These are phyloP conservation scores for Scaptomyza montana DNA, from an alignment of 1,140 invertebrate genomes.

Conservation along the genomic window DNA sequence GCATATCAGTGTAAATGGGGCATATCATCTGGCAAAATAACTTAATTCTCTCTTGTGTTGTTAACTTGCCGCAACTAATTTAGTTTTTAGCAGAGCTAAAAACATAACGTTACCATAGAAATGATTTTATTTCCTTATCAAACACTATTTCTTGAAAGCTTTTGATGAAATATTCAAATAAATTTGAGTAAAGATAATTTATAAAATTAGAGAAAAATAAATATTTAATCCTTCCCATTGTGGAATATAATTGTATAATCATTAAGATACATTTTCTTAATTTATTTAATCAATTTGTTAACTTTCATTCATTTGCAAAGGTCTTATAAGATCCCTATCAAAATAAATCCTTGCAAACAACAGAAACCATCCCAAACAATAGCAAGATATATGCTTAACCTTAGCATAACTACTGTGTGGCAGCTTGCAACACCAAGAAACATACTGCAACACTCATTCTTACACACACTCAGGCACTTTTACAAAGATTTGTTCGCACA, in stretches of 20 bases:
- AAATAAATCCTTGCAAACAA: constrained; percentile 12
- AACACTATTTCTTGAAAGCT: too few species aligned
- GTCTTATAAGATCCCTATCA: constrained; percentile 4
- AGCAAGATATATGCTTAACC: constrained; percentile 22
- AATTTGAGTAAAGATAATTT: background rate
- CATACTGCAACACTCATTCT: background rate
- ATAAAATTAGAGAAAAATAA: too few species aligned
- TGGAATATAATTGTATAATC: background rate
- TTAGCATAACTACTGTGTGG: constrained; percentile 33
- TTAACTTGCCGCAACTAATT: constrained; percentile 22
- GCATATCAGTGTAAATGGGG: background rate
- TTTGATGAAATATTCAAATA: background rate
- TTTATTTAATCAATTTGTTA: background rate
- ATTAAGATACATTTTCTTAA: background rate
- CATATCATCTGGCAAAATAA: constrained; percentile 3
- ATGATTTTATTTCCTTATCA: too few species aligned
- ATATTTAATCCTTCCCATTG: background rate
- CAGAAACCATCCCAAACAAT: background rate
- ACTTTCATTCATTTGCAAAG: background rate
- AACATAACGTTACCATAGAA: too few species aligned
- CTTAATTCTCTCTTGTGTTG: constrained; percentile 17
- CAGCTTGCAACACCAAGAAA: constrained; percentile 1
- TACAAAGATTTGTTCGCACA: constrained; percentile 36
- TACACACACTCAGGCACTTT: background rate
- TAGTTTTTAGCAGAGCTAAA: background rate